These are phyloP conservation scores for Phyllotis vaccarum DNA, from an alignment of 2,797 vertebrate species.

Conservation along the genomic window DNA sequence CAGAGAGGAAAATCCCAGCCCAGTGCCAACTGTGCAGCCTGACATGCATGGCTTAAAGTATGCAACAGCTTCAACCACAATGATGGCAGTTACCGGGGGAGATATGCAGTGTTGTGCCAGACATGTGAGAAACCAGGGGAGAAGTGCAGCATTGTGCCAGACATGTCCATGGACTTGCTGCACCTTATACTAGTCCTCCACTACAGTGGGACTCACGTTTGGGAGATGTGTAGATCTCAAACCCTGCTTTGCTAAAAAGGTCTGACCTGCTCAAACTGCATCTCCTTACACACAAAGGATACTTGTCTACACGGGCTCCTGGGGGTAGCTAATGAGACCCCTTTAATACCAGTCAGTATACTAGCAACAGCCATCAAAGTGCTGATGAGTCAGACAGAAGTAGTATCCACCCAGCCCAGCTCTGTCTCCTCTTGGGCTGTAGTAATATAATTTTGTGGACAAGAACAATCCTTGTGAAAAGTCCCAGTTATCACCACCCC, in stretches of 20 bases:
- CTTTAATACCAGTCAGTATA: background rate
- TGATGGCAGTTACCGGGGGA: fast-evolving
- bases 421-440: background rate
- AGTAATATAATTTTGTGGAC: background rate
- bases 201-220: background rate
- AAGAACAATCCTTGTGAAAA: background rate
- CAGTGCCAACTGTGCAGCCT: background rate
- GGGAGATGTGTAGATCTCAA: background rate
- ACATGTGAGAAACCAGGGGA: too few species aligned
- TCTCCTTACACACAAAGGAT: background rate
- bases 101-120: too few species aligned
- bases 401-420: background rate
- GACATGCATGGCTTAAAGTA: fast-evolving
- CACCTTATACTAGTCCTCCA: background rate
- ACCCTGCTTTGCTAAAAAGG: background rate
- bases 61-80: background rate
- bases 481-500: background rate
- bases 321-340: background rate
- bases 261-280: background rate
- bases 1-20: background rate
- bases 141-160: fast-evolving
- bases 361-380: background rate
- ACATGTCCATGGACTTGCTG: background rate
- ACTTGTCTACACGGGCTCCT: background rate
- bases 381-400: background rate